Evolutionary conservation across 1,140 invertebrate genomes (phyloP), one percentile per base, ranked within the genome.

Genomic region (Meloidogyne chitwoodi): DNA sequence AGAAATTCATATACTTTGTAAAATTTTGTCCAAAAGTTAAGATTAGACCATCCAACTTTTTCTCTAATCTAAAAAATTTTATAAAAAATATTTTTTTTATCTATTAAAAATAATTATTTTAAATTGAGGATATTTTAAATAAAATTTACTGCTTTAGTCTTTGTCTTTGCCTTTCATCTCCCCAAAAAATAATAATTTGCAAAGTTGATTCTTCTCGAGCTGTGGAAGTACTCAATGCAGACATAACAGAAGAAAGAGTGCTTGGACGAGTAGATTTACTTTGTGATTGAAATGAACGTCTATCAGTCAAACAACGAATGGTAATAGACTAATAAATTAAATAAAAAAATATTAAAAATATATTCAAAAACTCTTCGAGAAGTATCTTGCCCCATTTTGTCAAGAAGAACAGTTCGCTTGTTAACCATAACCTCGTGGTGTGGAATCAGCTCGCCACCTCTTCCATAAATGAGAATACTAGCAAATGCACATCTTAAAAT

Each of bases 161-260:
- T 34, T 73, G 70, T 38, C 70, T 73, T 31, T 73, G 70, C 44
- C 29, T 56, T n/a, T 73, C 70, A 22, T 63, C 70, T 8, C 70
- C 70, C 70, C 70, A 73, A 34, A 73, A 56, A 27, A 73, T 62
- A 61, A 61, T 24, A 62, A 73, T 73, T 62, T 31, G 41, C 38
- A 73, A 64, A 29, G 24, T 19, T 41, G 64, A 63, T 62, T 73
- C 70, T 22, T 64, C 34, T 61, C 5, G 2, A 16, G 56, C 31
- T 26, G 61, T 64, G 19, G 70, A 61, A 56, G 29, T 63, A 16
- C 34, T 26, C 44, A 34, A 31, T 63, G 70, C 27, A 56, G 70
- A 62, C 56, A n/a, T 61, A 73, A 63, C 24, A 22, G 48, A 64
- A 62, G 56, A 61, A 56, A 56, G 48, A 56, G 56, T 61, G 14